Evolutionary conservation across 1,140 invertebrate genomes (phyloP).

Genomic region (Apis laboriosa): DNA sequence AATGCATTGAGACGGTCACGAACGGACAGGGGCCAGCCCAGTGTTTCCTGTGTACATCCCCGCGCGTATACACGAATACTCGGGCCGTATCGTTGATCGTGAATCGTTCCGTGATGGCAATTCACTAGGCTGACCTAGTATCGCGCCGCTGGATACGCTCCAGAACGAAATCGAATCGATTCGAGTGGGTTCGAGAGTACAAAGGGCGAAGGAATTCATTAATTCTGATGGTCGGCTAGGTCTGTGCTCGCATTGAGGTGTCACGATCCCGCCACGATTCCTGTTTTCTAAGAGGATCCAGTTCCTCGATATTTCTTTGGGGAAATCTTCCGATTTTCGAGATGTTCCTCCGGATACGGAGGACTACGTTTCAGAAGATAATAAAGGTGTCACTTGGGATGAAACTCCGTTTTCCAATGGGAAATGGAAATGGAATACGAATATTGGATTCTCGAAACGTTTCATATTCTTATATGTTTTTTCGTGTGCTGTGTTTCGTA

Average conservation of each 20-base stretch:
- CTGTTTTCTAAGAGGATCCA: constrained; percentile 3
- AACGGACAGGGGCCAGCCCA: constrained; percentile 54
- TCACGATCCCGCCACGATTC: constrained; percentile 32
- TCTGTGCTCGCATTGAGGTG: constrained; percentile 21
- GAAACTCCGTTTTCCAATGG: neutral
- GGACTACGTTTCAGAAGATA: neutral
- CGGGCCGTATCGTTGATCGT: too few species aligned
- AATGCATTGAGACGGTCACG: constrained; percentile 77
- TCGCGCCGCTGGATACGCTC: constrained; percentile 23
- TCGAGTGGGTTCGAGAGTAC: neutral
- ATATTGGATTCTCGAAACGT: neutral
- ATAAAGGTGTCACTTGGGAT: neutral
- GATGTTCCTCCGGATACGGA: neutral
- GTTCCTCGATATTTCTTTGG: neutral
- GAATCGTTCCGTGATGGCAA: neutral
- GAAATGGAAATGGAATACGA: too few species aligned
- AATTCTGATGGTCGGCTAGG: constrained; percentile 9
- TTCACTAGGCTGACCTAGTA: constrained; percentile 22
- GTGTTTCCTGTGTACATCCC: neutral
- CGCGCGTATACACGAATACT: neutral
- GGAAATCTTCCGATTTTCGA: neutral
- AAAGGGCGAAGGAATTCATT: constrained; percentile 5
- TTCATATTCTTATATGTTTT: too few species aligned
- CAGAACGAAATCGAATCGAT: constrained; percentile 27
- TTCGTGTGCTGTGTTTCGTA: too few species aligned